Base-by-base conservation (phyloP, 2,797 vertebrate genomes). In the Parauchenoglanis ngamensis region DNA sequence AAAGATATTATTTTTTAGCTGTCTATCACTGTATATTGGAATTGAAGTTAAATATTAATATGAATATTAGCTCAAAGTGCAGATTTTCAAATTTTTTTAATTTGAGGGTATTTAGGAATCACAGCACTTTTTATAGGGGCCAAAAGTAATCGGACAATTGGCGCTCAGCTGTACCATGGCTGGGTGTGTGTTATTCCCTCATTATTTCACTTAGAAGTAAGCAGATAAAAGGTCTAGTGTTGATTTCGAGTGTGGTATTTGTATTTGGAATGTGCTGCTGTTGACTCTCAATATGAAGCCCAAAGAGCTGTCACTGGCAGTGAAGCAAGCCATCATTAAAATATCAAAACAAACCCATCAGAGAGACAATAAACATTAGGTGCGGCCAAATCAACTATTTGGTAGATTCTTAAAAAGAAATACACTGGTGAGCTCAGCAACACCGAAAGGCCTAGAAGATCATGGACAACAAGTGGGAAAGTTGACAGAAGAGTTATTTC, bases 311-410 rank as follows among this genome's bases (percentile, higher is more conserved):
- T 59, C 57, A 21, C 19, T 59, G 19, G 19, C 57, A 59, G 57
- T 59, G 57, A 59, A 59, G 57, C 57, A 65, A 65, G 61, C 61
- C 25, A 65, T 65, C 25, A 65, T 21, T 61, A 8, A 61, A 61
- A 61, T 1, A 49, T 49, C 49, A 49, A 25, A 61, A 25, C 56
- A 63, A n/a, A 25, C 5, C 49, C 61, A 67, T 15, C 63, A 28
- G n/a, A 67, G 63, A 67, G 63, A 67, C 3, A 67, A 15, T 19
- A 44, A 44, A 88, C 86, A 84, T 85, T 87, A 84, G 87, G 65
- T 87, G 78, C 84, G 85, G 73, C 78, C 78, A 87, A 84, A 87
- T 87, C 77, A 88, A 88, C 77, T 88, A 56, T 85, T 88, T 87
- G 56, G 57, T 28, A 87, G 68, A 89, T 87, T 85, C 75, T 85